phyloP scores from a whole-genome alignment of 2,797 vertebrate genomes.

The Bufotes viridis region DNA sequence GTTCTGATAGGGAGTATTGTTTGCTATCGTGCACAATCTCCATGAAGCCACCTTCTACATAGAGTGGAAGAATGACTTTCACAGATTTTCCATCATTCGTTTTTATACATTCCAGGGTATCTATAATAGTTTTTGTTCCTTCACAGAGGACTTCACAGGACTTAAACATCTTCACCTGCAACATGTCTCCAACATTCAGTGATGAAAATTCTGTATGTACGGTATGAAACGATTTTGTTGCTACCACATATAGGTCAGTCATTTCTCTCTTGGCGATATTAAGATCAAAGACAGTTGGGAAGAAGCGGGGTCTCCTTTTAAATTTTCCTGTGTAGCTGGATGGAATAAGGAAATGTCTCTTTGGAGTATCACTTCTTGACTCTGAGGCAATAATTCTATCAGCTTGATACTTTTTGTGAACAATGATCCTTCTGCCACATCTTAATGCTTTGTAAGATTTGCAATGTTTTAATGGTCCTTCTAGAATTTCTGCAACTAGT shows the following conservation, averaged over 20 bases:
- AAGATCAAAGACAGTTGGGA: constrained; percentile 84
- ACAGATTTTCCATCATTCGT: constrained; percentile 71
- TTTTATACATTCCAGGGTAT: constrained; percentile 78
- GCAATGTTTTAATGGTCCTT: constrained; percentile 68
- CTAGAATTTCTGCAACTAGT: constrained; percentile 78
- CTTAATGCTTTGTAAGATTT: constrained; percentile 68
- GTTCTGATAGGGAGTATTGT: constrained; percentile 78
- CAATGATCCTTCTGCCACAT: constrained; percentile 75
- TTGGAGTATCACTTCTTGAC: constrained; percentile 75
- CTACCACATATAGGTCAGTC: constrained; percentile 80
- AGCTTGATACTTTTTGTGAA: constrained; percentile 77
- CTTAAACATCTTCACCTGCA: constrained; percentile 76
- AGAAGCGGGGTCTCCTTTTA: constrained; percentile 80
- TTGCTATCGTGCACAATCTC: constrained; percentile 84
- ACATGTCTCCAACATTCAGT: constrained; percentile 81
- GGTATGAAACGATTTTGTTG: constrained; percentile 79
- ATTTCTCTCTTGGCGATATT: constrained; percentile 77
- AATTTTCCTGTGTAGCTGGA: constrained; percentile 83
- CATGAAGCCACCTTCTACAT: constrained; percentile 83
- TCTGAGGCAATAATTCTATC: constrained; percentile 81
- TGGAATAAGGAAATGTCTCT: constrained; percentile 83
- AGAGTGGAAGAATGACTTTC: constrained; percentile 77
- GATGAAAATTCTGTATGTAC: constrained; percentile 73
- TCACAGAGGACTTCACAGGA: constrained; percentile 69
- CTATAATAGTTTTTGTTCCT: constrained; percentile 67